phyloP scores from a whole-genome alignment of 2,888 invertebrate genomes.

The Pterostichus niger region DNA sequence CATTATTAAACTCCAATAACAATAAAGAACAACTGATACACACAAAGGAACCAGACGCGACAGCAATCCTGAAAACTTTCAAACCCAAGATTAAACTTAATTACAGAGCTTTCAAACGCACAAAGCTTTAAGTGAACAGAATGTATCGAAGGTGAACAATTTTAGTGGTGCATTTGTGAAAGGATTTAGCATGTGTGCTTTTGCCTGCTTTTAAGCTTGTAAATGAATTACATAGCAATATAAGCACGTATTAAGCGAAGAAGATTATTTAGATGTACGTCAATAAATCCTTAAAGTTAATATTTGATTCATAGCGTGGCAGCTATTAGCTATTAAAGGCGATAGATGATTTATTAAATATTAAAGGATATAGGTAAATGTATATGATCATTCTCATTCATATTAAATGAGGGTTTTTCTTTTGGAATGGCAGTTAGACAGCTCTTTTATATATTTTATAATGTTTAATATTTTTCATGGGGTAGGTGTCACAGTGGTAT shows the following conservation, averaged over 20 bases:
- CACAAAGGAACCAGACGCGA: neutral
- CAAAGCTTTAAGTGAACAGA: constrained; percentile 3
- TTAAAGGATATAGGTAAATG: too few species aligned
- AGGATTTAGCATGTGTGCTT: constrained; percentile 17
- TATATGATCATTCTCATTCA: too few species aligned
- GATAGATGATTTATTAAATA: neutral
- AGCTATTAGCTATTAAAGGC: neutral
- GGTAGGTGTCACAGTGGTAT: too few species aligned
- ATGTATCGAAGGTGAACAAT: constrained; percentile 3
- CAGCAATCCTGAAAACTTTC: constrained; percentile 6
- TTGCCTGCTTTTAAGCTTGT: constrained; percentile 18
- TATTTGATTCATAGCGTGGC: constrained; percentile 1
- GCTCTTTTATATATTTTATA: too few species aligned
- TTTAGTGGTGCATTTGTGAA: neutral
- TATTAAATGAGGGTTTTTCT: too few species aligned
- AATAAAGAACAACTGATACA: constrained; percentile 22
- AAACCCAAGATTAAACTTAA: constrained; percentile 11
- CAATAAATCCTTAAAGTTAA: constrained; percentile 32
- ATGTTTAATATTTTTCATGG: too few species aligned
- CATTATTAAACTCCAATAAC: neutral
- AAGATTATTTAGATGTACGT: constrained; percentile 34
- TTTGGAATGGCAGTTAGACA: too few species aligned
- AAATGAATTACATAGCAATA: constrained; percentile 36
- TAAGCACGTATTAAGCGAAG: neutral
- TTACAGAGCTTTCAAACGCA: constrained; percentile 8